Conservation (phyloP, 2,113 vertebrate genomes). For the Reinhardtius hippoglossoides region DNA sequence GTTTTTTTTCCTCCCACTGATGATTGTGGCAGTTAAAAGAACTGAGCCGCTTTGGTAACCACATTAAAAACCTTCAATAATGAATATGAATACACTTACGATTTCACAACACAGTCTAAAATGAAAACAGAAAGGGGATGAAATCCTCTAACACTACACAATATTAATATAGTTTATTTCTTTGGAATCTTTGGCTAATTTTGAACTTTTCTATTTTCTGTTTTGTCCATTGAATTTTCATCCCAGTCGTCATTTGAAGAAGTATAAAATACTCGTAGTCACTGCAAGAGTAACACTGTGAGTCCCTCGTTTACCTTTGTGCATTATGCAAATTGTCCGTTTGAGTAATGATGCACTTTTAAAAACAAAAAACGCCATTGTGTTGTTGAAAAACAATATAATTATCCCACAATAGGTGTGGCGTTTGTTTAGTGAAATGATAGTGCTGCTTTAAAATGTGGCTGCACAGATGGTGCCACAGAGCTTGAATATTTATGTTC, state of each 20-base stretch:
- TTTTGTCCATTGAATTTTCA: not conserved
- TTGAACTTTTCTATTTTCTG: not conserved
- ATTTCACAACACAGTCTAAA: slow-evolving; percentile 22
- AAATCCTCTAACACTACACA: not conserved
- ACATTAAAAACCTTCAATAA: slow-evolving; percentile 28
- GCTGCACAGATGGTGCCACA: slow-evolving; percentile 55
- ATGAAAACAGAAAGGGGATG: not conserved
- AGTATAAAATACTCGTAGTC: not conserved
- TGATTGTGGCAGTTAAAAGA: slow-evolving; percentile 66
- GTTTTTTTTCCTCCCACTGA: slow-evolving; percentile 32
- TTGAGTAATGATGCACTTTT: slow-evolving; percentile 24
- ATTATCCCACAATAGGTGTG: slow-evolving; percentile 15
- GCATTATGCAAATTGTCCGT: slow-evolving; percentile 28
- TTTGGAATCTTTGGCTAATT: not conserved
- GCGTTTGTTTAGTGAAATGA: slow-evolving; percentile 42
- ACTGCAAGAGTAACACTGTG: not conserved
- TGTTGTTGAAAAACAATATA: slow-evolving; percentile 14
- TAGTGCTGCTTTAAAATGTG: slow-evolving; percentile 40
- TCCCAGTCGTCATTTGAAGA: too few species aligned
- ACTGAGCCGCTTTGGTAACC: slow-evolving; percentile 57
- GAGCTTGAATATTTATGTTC: slow-evolving; percentile 58
- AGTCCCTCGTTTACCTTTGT: slow-evolving; percentile 21
- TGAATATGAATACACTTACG: slow-evolving; percentile 8
- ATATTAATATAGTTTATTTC: slow-evolving; percentile 9
- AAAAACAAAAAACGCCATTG: slow-evolving; percentile 3